Evolutionary conservation across 2,797 vertebrate genomes (phyloP).

Genomic region (Eospalax fontanierii): DNA sequence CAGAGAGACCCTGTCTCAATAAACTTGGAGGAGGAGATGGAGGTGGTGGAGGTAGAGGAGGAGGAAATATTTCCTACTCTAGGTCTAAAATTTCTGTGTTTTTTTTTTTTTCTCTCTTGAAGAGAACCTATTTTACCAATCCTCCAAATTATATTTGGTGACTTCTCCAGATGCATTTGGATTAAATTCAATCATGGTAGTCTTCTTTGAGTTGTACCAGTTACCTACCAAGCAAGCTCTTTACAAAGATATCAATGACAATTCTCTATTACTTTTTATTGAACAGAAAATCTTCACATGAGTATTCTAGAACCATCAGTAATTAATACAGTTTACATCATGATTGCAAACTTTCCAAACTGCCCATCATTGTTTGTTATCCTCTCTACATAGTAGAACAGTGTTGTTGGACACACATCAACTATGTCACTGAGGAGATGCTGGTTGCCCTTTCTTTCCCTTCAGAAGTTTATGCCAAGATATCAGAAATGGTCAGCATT

Average conservation of each 20-base stretch:
- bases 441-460: background rate
- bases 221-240: background rate
- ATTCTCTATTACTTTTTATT: slow-evolving; percentile 58
- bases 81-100: too few species aligned
- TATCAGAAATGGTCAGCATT: slow-evolving; percentile 9
- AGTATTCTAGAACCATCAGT: slow-evolving; percentile 39
- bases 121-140: background rate
- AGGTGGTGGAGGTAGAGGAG: too few species aligned
- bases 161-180: background rate
- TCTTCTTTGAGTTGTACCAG: background rate
- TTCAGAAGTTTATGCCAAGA: slow-evolving; percentile 39
- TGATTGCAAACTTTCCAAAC: background rate
- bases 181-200: background rate
- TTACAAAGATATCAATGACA: slow-evolving; percentile 34
- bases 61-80: background rate
- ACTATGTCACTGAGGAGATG: background rate
- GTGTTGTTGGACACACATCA: background rate
- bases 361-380: background rate
- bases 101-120: background rate
- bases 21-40: too few species aligned
- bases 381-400: background rate
- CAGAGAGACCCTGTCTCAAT: too few species aligned
- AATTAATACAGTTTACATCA: slow-evolving; percentile 43
- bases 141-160: background rate
- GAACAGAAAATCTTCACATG: slow-evolving; percentile 21